Evolutionary conservation across 2,113 vertebrate genomes (phyloP).

Genomic region (Apeltes quadracus): DNA sequence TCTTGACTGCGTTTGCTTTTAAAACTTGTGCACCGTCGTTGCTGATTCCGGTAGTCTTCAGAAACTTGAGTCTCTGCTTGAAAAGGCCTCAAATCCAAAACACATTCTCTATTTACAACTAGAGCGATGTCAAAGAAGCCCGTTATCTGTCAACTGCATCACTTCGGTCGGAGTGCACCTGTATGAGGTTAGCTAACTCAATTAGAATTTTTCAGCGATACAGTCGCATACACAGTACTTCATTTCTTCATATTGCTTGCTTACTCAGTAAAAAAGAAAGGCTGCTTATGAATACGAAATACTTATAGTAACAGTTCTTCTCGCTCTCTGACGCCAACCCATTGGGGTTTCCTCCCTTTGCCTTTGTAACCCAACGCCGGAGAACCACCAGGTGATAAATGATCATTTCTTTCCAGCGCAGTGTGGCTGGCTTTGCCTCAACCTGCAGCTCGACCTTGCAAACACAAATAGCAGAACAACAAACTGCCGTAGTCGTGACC

Average conservation of each 20-base stretch:
- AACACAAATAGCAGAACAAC: slow-evolving; percentile 60
- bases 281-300: neutral
- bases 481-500: slow-evolving; percentile 58
- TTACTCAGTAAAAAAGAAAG: neutral
- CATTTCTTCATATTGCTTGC: slow-evolving; percentile 1
- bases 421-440: slow-evolving; percentile 77
- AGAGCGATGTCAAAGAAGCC: slow-evolving; percentile 26
- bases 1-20: slow-evolving; percentile 1
- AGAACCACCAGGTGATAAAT: slow-evolving; percentile 84
- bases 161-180: slow-evolving; percentile 45
- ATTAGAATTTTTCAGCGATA: slow-evolving; percentile 41
- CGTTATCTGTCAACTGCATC: slow-evolving; percentile 50
- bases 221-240: slow-evolving; percentile 4
- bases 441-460: slow-evolving; percentile 63
- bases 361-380: slow-evolving; percentile 74
- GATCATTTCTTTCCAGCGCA: slow-evolving; percentile 79
- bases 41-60: neutral
- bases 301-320: slow-evolving; percentile 8
- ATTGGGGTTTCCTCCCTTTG: slow-evolving; percentile 40
- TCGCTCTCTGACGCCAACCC: slow-evolving; percentile 17
- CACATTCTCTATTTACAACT: slow-evolving; percentile 14
- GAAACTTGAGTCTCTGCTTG: slow-evolving; percentile 1
- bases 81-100: slow-evolving; percentile 18
- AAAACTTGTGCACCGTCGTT: neutral
- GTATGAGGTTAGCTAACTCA: slow-evolving; percentile 21